Evolutionary conservation across 2,113 vertebrate genomes (phyloP).

Genomic region (Madoqua kirkii): DNA sequence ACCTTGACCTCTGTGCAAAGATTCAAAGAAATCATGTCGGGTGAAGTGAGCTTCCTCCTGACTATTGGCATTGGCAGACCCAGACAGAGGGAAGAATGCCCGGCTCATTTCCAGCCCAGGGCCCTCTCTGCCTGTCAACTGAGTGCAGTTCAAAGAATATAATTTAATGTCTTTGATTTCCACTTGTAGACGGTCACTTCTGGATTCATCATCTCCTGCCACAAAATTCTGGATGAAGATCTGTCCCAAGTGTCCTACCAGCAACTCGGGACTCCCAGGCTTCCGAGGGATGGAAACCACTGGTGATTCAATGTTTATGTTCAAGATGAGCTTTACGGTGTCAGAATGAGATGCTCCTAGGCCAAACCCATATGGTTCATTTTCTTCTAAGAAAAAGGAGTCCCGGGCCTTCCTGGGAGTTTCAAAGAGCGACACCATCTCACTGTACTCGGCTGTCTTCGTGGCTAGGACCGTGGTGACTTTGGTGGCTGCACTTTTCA

Average conservation of each 20-base stretch:
- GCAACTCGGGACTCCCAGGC: conserved; percentile 91
- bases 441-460: conserved; percentile 97
- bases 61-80: conserved; percentile 69
- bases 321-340: conserved; percentile 92
- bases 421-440: conserved; percentile 96
- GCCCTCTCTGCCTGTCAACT: conserved; percentile 80
- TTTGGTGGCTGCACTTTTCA: conserved; percentile 93
- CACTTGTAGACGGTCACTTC: conserved; percentile 90
- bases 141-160: conserved; percentile 92
- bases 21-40: conserved; percentile 95
- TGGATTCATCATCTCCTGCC: conserved; percentile 85
- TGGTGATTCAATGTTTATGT: conserved; percentile 94
- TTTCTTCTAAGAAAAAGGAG: conserved; percentile 80
- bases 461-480: conserved; percentile 94
- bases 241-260: conserved; percentile 95
- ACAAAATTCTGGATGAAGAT: conserved; percentile 95
- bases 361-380: conserved; percentile 75
- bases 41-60: conserved; percentile 92
- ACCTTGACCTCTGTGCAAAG: conserved; percentile 91
- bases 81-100: conserved; percentile 40
- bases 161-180: conserved; percentile 95
- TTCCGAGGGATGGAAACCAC: conserved; percentile 94
- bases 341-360: conserved; percentile 70
- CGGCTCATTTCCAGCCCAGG: conserved; percentile 45
- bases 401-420: conserved; percentile 83